phyloP scores from a whole-genome alignment of 2,888 invertebrate genomes.

The Oligia fasciuncula region DNA sequence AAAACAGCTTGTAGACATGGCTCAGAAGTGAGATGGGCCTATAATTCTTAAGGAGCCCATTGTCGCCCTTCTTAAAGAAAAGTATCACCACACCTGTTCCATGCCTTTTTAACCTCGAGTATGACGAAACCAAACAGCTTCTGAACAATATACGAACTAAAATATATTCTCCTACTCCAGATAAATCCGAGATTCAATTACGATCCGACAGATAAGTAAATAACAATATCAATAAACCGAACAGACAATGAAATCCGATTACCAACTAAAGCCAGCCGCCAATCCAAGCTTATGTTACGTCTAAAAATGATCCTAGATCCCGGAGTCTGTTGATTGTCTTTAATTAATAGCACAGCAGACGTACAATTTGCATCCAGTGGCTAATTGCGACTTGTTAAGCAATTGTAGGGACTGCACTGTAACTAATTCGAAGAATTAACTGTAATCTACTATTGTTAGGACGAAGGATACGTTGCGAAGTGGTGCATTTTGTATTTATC shows the following conservation, averaged over 20 bases:
- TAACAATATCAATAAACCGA: constrained; percentile 23
- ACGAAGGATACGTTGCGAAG: constrained; percentile 11
- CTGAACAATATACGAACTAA: background rate
- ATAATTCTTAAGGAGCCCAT: no score
- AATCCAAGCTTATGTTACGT: constrained; percentile 21
- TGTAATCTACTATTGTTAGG: constrained; percentile 32
- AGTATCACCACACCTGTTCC: no score
- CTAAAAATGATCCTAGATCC: constrained; percentile 20
- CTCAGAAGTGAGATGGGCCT: no score
- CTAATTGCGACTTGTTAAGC: constrained; percentile 63
- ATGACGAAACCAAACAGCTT: no score
- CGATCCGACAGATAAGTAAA: constrained; percentile 12
- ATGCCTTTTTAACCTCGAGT: no score
- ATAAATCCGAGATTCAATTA: constrained; percentile 25
- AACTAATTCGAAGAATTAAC: constrained; percentile 48
- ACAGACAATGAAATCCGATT: constrained; percentile 16
- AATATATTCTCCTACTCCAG: background rate
- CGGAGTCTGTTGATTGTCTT: constrained; percentile 50
- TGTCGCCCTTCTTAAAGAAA: no score
- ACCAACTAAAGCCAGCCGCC: constrained; percentile 18
- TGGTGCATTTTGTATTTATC: constrained; percentile 23
- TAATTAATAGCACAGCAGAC: constrained; percentile 53
- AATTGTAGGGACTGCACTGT: constrained; percentile 43
- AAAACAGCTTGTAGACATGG: no score
- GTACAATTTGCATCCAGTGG: constrained; percentile 62